Conservation (phyloP, 1,140 invertebrate genomes). For the Microvelia longipes region DNA sequence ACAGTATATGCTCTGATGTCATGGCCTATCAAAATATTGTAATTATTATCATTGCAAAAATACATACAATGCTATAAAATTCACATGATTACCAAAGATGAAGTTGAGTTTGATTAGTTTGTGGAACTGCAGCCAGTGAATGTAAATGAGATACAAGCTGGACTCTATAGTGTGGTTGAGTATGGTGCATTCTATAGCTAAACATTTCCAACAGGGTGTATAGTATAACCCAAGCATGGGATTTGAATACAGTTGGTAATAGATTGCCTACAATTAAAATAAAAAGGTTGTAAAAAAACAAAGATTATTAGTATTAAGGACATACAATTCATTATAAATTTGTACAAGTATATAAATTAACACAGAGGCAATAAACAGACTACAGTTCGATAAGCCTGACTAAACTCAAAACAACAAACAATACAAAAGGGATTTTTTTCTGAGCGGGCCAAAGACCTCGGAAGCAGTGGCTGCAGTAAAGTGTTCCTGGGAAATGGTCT, state of each 20-base stretch:
- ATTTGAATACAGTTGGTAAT: conserved; percentile 76
- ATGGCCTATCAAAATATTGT: too few species aligned
- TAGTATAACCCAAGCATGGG: conserved; percentile 83
- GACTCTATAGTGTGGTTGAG: conserved; percentile 85
- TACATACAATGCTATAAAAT: too few species aligned
- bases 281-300: conserved; percentile 13
- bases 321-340: neutral
- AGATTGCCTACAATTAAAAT: conserved; percentile 49
- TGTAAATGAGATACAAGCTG: conserved; percentile 80
- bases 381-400: too few species aligned
- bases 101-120: conserved; percentile 87
- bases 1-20: too few species aligned
- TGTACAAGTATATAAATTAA: too few species aligned
- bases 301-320: neutral
- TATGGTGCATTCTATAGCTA: conserved; percentile 87
- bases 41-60: too few species aligned
- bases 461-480: too few species aligned
- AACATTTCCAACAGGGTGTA: conserved; percentile 94
- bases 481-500: too few species aligned
- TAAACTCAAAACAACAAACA: too few species aligned
- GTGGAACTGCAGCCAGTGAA: conserved; percentile 70
- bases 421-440: too few species aligned
- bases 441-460: too few species aligned
- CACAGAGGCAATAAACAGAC: too few species aligned
- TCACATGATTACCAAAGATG: conserved; percentile 80